These are phyloP conservation scores for Thereva nobilitata DNA, from an alignment of 2,888 invertebrate species.

Conservation along the genomic window DNA sequence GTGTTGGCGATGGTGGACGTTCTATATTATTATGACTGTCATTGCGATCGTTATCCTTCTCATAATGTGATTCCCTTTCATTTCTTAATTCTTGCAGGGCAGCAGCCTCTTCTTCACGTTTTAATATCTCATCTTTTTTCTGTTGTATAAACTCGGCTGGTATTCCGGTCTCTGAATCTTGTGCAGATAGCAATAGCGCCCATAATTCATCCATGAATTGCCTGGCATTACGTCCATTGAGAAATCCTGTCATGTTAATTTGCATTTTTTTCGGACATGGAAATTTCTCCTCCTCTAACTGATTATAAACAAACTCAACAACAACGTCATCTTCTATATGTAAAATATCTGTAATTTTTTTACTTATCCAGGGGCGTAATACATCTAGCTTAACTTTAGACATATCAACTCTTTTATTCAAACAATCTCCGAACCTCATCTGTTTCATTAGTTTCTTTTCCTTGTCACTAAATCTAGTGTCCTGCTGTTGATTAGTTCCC, in stretches of 20 bases:
- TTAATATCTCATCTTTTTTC: slow-evolving; percentile 95
- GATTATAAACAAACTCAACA: slow-evolving; percentile 98
- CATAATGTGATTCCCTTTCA: slow-evolving; percentile 17
- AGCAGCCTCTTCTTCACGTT: slow-evolving; percentile 63
- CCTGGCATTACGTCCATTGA: slow-evolving; percentile 96
- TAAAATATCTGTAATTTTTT: slow-evolving; percentile 92
- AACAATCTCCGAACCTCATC: slow-evolving; percentile 96
- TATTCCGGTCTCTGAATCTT: slow-evolving; percentile 93
- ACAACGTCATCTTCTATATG: slow-evolving; percentile 99
- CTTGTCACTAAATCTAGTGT: slow-evolving; percentile 98
- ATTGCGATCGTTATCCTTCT: slow-evolving; percentile 55
- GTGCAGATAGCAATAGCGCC: slow-evolving; percentile 92
- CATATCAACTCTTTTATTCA: slow-evolving; percentile 97
- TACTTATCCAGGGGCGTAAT: slow-evolving; percentile 98
- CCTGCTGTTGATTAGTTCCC: slow-evolving; percentile 99
- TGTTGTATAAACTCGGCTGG: slow-evolving; percentile 92
- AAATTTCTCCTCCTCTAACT: slow-evolving; percentile 90
- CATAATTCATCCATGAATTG: slow-evolving; percentile 98
- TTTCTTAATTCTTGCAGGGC: slow-evolving; percentile 24
- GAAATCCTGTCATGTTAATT: slow-evolving; percentile 98
- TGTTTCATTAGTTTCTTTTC: slow-evolving; percentile 98
- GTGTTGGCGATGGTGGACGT: slow-evolving; percentile 39
- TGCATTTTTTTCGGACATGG: slow-evolving; percentile 99
- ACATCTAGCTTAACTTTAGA: slow-evolving; percentile 96
- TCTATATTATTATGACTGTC: slow-evolving; percentile 50